Evolutionary conservation across 2,888 invertebrate species (phyloP).

Genomic region (Philereme transversata): DNA sequence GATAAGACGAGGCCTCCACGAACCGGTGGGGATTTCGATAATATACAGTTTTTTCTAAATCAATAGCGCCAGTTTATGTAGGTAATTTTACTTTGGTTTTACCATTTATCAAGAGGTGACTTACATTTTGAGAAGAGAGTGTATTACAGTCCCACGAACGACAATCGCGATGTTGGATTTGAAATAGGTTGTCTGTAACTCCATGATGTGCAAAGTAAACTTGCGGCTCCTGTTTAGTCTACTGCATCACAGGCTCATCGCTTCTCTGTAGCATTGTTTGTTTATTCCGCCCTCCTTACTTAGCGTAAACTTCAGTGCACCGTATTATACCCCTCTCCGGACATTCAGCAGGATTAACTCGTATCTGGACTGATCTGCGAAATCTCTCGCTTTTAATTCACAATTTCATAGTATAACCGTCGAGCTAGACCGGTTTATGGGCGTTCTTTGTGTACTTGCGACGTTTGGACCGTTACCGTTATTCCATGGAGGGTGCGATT

Average conservation of each 20-base stretch:
- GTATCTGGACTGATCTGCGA: slow-evolving; percentile 30
- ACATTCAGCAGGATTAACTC: slow-evolving; percentile 25
- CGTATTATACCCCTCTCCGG: slow-evolving; percentile 24
- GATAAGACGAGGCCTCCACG: too few relatives aligned
- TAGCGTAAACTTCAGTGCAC: slow-evolving; percentile 29
- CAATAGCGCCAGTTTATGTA: too few relatives aligned
- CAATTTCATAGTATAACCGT: slow-evolving; percentile 58
- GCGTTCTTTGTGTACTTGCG: slow-evolving; percentile 52
- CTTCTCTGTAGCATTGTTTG: slow-evolving; percentile 58
- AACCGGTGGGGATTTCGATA: too few relatives aligned
- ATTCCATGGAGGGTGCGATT: slow-evolving; percentile 59
- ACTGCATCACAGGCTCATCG: slow-evolving; percentile 55
- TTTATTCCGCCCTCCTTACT: slow-evolving; percentile 58
- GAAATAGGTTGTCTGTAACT: too few relatives aligned
- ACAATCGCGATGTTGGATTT: too few relatives aligned
- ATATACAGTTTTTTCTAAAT: too few relatives aligned
- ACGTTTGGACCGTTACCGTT: slow-evolving; percentile 62
- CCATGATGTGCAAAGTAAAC: too few relatives aligned
- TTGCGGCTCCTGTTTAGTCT: slow-evolving; percentile 65
- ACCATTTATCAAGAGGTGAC: too few relatives aligned
- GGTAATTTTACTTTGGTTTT: too few relatives aligned
- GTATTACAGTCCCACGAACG: too few relatives aligned
- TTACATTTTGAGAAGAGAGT: too few relatives aligned
- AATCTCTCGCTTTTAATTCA: slow-evolving; percentile 25
- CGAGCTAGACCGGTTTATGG: slow-evolving; percentile 61